These are phyloP conservation scores for Bucorvus abyssinicus DNA, from an alignment of 2,797 vertebrate genomes.

Conservation along the genomic window DNA sequence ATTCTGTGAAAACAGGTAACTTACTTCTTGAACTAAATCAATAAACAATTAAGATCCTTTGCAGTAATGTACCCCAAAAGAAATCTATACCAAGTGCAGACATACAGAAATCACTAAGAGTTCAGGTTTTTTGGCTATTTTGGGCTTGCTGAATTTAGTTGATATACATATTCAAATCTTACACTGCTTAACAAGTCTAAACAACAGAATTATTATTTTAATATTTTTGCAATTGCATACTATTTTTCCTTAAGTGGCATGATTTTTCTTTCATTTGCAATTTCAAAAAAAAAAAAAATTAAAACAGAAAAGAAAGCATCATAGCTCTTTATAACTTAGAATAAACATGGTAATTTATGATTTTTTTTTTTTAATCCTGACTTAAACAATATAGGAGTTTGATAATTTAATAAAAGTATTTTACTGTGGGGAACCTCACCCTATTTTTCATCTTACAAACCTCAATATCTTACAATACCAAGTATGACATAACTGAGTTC, in stretches of 20 bases:
- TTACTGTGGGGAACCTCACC: accelerated
- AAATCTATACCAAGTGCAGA: background rate
- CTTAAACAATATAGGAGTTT: background rate
- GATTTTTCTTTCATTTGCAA: background rate
- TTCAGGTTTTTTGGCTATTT: background rate
- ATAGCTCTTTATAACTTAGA: background rate
- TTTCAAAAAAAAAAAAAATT: background rate
- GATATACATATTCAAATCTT: background rate
- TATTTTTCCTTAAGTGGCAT: background rate
- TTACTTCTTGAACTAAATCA: conserved; percentile 16
- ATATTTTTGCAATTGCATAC: background rate
- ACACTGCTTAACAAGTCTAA: background rate
- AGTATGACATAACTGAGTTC: background rate
- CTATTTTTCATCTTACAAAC: background rate
- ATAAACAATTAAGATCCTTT: conserved; percentile 11
- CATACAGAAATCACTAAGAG: background rate
- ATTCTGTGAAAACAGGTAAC: background rate
- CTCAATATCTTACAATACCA: background rate
- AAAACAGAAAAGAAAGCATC: background rate
- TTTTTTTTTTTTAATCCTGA: background rate
- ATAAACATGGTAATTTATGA: background rate
- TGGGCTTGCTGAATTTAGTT: background rate
- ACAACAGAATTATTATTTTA: background rate
- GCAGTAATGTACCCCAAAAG: background rate
- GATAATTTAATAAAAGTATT: background rate